phyloP scores from a whole-genome alignment of 2,113 vertebrate species.

The Poeciliopsis prolifica region DNA sequence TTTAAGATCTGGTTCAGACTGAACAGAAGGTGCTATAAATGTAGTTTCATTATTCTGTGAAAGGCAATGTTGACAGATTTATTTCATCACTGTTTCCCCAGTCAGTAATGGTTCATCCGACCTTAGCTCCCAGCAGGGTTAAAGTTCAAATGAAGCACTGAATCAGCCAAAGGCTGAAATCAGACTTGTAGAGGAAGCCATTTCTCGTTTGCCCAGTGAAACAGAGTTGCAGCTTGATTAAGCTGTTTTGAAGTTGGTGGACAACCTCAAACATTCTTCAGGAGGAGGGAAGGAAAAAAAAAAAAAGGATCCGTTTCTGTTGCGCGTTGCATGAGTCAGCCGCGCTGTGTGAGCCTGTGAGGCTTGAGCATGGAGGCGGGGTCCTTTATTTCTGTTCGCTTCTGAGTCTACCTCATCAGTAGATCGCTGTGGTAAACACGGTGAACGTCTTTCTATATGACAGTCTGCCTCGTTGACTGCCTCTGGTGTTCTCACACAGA shows the following conservation, averaged over 20 bases:
- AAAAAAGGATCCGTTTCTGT: constrained; percentile 21
- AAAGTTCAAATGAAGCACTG: constrained; percentile 23
- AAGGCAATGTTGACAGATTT: constrained; percentile 6
- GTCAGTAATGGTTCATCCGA: constrained; percentile 23
- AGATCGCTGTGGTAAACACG: constrained; percentile 60
- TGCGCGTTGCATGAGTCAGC: constrained; percentile 62
- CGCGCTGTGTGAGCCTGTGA: constrained; percentile 51
- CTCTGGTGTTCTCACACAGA: constrained; percentile 6
- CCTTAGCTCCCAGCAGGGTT: constrained; percentile 14
- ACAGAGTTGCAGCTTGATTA: background rate
- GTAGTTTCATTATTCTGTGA: background rate
- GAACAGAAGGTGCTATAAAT: background rate
- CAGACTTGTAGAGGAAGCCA: background rate
- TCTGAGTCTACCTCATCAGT: constrained; percentile 22
- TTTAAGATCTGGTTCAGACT: background rate
- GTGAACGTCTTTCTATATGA: constrained; percentile 12
- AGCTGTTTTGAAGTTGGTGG: background rate
- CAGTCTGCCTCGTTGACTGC: constrained; percentile 33
- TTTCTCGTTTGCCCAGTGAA: background rate
- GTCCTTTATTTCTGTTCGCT: constrained; percentile 24
- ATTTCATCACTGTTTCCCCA: background rate
- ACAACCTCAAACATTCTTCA: constrained; percentile 9
- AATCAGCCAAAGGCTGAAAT: background rate
- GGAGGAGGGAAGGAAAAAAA: background rate
- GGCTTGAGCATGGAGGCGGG: constrained; percentile 43